phyloP scores from a whole-genome alignment of 2,113 vertebrate species.

The Trematocara nigrifrons region DNA sequence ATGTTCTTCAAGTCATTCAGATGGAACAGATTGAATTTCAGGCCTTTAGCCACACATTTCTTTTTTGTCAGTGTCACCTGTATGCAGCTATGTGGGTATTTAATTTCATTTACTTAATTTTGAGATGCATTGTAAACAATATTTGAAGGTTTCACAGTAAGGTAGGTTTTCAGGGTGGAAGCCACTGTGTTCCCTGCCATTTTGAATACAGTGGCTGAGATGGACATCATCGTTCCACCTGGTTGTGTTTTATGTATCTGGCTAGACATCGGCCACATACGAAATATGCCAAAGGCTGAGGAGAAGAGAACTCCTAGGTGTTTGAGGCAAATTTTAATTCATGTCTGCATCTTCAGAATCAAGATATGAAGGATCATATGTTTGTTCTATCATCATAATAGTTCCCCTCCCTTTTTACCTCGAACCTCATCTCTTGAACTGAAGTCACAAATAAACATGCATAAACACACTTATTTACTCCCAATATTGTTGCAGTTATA shows the following conservation, averaged over 20 bases:
- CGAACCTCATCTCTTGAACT: neutral
- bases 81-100: neutral
- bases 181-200: neutral
- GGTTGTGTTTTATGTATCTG: neutral
- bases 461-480: neutral
- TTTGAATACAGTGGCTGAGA: neutral
- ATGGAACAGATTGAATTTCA: constrained; percentile 13
- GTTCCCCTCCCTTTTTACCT: neutral
- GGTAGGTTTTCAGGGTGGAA: neutral
- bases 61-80: neutral
- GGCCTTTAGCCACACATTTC: neutral
- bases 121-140: neutral
- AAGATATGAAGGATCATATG: neutral
- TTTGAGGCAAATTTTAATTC: neutral
- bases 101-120: neutral
- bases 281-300: neutral
- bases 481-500: neutral
- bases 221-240: neutral
- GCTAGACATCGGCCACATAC: neutral
- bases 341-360: neutral
- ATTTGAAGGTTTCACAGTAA: neutral
- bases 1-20: neutral
- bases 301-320: neutral
- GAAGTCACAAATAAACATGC: neutral
- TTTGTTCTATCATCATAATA: neutral